phyloP scores from a whole-genome alignment of 2,888 invertebrate genomes.

The Bellardia pandia region DNA sequence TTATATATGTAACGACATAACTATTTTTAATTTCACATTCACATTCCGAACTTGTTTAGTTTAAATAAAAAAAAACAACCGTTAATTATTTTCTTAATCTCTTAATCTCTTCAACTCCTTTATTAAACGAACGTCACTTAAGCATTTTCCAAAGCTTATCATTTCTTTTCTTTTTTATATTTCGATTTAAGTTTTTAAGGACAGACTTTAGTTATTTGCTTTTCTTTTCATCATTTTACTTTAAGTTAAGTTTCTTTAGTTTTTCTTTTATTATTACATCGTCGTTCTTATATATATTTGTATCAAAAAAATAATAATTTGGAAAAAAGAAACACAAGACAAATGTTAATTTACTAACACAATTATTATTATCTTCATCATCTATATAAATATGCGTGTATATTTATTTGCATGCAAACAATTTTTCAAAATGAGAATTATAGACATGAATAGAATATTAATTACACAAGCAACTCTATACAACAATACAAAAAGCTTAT shows the following conservation, averaged over 20 bases:
- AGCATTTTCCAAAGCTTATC: neutral
- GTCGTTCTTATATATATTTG: slow-evolving; percentile 21
- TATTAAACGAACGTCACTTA: slow-evolving; percentile 25
- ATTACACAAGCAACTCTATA: too few species aligned
- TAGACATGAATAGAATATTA: slow-evolving; percentile 71
- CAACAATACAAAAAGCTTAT: too few species aligned
- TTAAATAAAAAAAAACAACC: slow-evolving; percentile 18
- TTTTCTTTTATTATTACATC: slow-evolving; percentile 13
- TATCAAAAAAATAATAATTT: slow-evolving; percentile 25
- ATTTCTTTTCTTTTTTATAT: too few species aligned
- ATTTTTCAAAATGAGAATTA: slow-evolving; percentile 67
- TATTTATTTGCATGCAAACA: slow-evolving; percentile 55
- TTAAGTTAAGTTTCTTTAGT: slow-evolving; percentile 20
- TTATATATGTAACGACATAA: slow-evolving; percentile 31
- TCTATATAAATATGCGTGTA: slow-evolving; percentile 12
- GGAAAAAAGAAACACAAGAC: slow-evolving; percentile 13
- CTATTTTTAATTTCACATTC: slow-evolving; percentile 29
- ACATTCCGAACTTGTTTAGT: slow-evolving; percentile 65
- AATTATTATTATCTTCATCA: slow-evolving; percentile 18
- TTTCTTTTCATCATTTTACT: slow-evolving; percentile 21
- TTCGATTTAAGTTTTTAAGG: too few species aligned
- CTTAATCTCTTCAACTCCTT: neutral
- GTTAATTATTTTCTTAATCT: slow-evolving; percentile 13
- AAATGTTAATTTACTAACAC: slow-evolving; percentile 46
- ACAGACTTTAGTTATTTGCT: too few species aligned